Conservation (phyloP, 2,888 invertebrate species). For the Harpalus rufipes region DNA sequence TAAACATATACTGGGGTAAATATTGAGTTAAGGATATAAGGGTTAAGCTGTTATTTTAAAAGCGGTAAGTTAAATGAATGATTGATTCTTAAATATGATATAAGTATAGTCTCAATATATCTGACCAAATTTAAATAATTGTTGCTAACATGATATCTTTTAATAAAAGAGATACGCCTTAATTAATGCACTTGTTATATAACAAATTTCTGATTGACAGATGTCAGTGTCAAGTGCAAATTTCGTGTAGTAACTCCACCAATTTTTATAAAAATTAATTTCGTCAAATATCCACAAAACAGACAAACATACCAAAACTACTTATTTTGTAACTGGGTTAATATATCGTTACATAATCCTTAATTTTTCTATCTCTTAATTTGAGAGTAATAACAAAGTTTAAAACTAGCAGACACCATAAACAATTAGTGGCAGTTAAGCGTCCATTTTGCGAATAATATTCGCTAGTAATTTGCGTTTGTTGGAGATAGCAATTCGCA, state of each 20-base stretch:
- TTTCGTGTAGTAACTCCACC: too few species aligned
- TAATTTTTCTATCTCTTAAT: not conserved
- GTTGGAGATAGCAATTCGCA: not conserved
- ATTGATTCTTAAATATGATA: not conserved
- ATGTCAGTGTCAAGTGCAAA: too few species aligned
- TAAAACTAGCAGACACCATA: not conserved
- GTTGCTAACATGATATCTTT: too few species aligned
- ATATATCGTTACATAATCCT: not conserved
- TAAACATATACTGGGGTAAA: not conserved
- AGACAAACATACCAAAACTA: too few species aligned
- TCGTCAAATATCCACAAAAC: not conserved
- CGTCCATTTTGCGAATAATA: slow-evolving; percentile 1
- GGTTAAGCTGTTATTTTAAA: slow-evolving; percentile 21
- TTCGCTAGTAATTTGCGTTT: not conserved
- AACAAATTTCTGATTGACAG: too few species aligned
- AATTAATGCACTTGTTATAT: too few species aligned
- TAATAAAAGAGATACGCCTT: too few species aligned
- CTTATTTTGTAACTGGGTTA: not conserved
- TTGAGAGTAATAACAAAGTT: not conserved
- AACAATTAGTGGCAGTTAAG: not conserved
- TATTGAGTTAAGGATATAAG: slow-evolving; percentile 47
- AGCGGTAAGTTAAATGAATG: not conserved
- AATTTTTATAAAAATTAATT: not conserved
- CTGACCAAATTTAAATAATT: too few species aligned
- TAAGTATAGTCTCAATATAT: too few species aligned